Conservation (phyloP, 2,888 invertebrate species). For the Hydrotaea diabolus region DNA sequence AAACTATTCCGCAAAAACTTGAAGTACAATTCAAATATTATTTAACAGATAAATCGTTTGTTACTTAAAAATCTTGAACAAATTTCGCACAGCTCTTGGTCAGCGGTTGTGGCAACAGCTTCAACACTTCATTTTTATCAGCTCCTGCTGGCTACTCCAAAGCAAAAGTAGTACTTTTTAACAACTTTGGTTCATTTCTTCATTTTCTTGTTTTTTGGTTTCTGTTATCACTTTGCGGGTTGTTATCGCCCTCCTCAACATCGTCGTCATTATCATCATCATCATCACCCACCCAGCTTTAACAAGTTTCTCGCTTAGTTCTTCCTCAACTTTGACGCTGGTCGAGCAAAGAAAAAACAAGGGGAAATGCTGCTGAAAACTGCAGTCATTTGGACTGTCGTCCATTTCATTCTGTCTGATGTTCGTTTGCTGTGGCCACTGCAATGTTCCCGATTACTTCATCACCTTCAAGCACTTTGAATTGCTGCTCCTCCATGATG, state of each 20-base stretch:
- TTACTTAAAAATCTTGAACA: slow-evolving; percentile 45
- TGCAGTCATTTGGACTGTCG: neutral
- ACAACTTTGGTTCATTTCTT: neutral
- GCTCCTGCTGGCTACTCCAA: neutral
- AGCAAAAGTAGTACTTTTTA: slow-evolving; percentile 9
- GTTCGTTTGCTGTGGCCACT: neutral
- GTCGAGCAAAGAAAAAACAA: neutral
- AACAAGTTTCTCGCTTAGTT: neutral
- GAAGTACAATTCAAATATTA: slow-evolving; percentile 50
- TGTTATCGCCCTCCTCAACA: slow-evolving; percentile 2
- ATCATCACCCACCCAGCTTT: neutral
- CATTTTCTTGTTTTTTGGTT: neutral
- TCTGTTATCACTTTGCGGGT: slow-evolving; percentile 35
- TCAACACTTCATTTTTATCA: slow-evolving; percentile 27
- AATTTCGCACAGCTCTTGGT: slow-evolving; percentile 9
- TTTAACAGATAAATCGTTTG: slow-evolving; percentile 42
- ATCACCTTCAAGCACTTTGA: slow-evolving; percentile 29
- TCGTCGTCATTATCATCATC: neutral
- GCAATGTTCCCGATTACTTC: slow-evolving; percentile 15
- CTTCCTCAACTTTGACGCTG: neutral
- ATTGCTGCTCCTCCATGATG: neutral
- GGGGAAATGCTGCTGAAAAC: neutral
- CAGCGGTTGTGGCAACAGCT: neutral
- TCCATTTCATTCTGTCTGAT: neutral
- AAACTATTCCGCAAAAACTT: slow-evolving; percentile 24